phyloP scores from a whole-genome alignment of 2,113 vertebrate genomes.

The Chamaea fasciata region DNA sequence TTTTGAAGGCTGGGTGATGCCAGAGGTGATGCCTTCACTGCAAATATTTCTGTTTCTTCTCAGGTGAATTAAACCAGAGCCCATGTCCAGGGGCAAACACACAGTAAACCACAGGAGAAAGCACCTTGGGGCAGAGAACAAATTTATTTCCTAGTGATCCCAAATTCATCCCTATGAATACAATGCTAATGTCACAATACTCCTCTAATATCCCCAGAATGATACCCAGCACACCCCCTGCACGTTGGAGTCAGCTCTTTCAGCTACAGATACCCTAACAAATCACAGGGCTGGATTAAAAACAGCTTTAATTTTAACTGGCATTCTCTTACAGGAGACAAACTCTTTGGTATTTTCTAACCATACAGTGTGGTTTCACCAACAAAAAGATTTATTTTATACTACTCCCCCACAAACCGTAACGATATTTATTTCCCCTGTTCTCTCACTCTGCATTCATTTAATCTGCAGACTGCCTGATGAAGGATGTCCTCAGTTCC shows the following conservation, averaged over 20 bases:
- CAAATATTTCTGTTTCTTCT: background rate
- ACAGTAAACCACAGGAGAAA: background rate
- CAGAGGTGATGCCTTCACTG: background rate
- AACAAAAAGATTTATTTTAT: background rate
- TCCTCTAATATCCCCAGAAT: background rate
- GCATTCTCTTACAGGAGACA: background rate
- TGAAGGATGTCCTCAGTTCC: background rate
- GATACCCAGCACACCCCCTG: background rate
- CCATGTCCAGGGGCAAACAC: background rate
- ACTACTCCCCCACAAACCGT: background rate
- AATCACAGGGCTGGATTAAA: background rate
- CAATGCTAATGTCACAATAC: background rate
- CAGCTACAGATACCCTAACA: background rate
- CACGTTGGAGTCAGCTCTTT: fast-evolving
- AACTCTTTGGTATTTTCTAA: background rate
- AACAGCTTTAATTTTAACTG: background rate
- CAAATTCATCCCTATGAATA: background rate
- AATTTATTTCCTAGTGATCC: background rate
- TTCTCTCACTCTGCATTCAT: background rate
- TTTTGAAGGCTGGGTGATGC: background rate
- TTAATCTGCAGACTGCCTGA: background rate
- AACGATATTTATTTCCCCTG: background rate
- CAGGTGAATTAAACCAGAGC: background rate
- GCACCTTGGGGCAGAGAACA: background rate
- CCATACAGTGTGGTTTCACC: background rate